A percentile compares a stretch with the other conserved stretches of the same genome.
phyloP scores from a whole-genome alignment of 2,113 vertebrate genomes.

The Megaceryle maxima region DNA sequence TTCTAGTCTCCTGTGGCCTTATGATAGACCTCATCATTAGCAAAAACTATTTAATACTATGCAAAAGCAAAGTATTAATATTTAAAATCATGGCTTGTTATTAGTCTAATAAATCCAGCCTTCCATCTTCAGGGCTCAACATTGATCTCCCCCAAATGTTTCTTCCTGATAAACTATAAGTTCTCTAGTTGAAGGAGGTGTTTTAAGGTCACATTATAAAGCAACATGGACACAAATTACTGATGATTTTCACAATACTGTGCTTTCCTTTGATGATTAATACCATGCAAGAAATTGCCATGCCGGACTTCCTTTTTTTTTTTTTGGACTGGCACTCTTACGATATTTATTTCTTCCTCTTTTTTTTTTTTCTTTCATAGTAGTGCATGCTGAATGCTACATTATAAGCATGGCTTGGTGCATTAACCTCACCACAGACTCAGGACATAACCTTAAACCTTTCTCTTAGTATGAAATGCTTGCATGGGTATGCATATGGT shows the following conservation, averaged over 20 bases:
- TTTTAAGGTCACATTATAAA: constrained; percentile 13
- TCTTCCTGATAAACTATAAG: background rate
- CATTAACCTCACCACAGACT: background rate
- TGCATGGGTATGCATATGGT: background rate
- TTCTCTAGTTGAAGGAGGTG: background rate
- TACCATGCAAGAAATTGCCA: background rate
- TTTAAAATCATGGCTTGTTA: background rate
- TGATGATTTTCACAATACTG: background rate
- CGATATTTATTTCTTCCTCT: background rate
- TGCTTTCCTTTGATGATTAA: constrained; percentile 24
- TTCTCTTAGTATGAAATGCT: background rate
- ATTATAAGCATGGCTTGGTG: background rate
- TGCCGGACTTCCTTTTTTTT: background rate
- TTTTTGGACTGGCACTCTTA: background rate
- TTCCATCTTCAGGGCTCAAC: background rate
- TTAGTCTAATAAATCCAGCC: constrained; percentile 8
- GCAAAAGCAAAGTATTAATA: background rate
- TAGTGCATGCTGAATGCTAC: background rate
- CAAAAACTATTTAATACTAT: background rate
- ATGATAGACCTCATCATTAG: background rate
- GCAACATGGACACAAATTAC: background rate
- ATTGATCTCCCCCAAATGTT: background rate
- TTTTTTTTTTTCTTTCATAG: background rate
- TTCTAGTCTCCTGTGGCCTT: background rate
- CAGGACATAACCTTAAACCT: background rate